Evolutionary conservation across 2,797 vertebrate species (phyloP).

Genomic region (Synanceia verrucosa): DNA sequence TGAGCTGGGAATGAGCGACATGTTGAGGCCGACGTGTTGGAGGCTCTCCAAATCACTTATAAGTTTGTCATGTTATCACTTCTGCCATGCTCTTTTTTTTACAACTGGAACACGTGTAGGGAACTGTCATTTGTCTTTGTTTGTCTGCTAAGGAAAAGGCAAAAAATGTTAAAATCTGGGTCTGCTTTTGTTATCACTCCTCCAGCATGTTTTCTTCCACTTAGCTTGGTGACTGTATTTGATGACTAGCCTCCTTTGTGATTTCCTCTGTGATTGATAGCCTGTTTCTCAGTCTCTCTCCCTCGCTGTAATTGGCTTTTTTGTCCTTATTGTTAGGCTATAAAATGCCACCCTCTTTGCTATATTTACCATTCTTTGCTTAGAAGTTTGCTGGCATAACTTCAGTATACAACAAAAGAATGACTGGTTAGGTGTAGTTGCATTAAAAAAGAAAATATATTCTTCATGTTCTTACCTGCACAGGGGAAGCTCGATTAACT

Average conservation of each 20-base stretch:
- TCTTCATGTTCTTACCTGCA: neutral
- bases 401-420: neutral
- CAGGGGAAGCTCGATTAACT: too few species aligned
- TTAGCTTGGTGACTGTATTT: conserved; percentile 37
- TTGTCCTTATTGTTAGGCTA: neutral
- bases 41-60: conserved; percentile 35
- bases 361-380: conserved; percentile 12
- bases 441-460: neutral
- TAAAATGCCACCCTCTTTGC: neutral
- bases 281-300: neutral
- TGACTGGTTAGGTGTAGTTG: neutral
- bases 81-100: conserved; percentile 3
- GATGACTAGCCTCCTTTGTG: conserved; percentile 40
- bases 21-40: conserved; percentile 21
- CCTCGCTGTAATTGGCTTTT: conserved; percentile 22
- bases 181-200: conserved; percentile 53
- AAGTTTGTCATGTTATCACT: conserved; percentile 34
- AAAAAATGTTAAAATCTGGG: neutral
- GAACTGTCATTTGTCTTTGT: conserved; percentile 39
- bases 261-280: conserved; percentile 47
- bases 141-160: neutral
- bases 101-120: neutral
- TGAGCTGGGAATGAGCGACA: conserved; percentile 35
- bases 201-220: conserved; percentile 45
- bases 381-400: neutral